Percentiles rank a stretch among this genome's conserved stretches.
Evolutionary conservation across 1,140 invertebrate genomes (phyloP).

Genomic region (Hylaeus volcanicus): DNA sequence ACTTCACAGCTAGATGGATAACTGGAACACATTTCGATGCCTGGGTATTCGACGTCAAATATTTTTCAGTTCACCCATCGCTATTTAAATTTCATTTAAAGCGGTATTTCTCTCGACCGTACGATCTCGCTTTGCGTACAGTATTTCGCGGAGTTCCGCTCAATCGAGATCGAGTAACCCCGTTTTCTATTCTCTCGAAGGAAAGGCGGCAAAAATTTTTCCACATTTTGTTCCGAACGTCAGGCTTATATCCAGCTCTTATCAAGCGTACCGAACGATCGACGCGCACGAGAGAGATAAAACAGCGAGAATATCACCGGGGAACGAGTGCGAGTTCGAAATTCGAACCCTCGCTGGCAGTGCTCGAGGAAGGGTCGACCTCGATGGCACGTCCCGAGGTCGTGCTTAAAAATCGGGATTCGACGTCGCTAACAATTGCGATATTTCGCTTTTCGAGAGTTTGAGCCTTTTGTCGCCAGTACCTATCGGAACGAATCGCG

Average conservation of each 20-base stretch:
- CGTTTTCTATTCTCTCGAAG: neutral
- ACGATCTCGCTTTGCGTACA: neutral
- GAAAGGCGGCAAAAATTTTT: constrained; percentile 12
- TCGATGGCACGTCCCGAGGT: neutral
- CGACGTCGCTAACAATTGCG: constrained; percentile 15
- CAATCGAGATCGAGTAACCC: no score
- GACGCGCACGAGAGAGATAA: constrained; percentile 13
- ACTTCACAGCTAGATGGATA: no score
- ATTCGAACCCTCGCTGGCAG: constrained; percentile 43
- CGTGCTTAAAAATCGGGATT: constrained; percentile 25
- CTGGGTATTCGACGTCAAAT: no score
- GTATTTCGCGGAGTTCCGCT: no score
- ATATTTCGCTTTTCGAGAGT: neutral
- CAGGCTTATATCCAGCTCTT: constrained; percentile 17
- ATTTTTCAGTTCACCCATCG: no score
- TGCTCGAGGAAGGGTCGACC: constrained; percentile 27
- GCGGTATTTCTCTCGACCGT: neutral
- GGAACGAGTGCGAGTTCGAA: neutral
- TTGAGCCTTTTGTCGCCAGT: no score
- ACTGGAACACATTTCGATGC: no score
- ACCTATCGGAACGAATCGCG: no score
- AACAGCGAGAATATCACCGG: constrained; percentile 37
- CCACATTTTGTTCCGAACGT: neutral
- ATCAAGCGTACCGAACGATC: constrained; percentile 14
- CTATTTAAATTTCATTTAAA: no score